These are phyloP conservation scores for Cyprinodon variegatus DNA, from an alignment of 2,113 vertebrate genomes.

Conservation along the genomic window DNA sequence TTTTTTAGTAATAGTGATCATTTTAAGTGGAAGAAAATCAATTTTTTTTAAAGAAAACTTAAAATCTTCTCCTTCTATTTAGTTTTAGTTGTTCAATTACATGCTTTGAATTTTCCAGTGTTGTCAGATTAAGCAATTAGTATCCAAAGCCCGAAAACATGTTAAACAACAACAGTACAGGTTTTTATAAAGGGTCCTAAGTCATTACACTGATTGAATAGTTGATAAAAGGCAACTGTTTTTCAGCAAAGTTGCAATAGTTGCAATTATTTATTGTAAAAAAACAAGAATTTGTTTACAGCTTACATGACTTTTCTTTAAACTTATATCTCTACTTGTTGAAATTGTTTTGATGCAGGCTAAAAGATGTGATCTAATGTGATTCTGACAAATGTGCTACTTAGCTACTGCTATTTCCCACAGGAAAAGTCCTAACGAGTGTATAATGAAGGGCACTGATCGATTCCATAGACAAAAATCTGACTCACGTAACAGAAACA, in stretches of 20 bases:
- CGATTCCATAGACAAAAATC: slow-evolving; percentile 58
- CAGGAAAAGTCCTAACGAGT: slow-evolving; percentile 71
- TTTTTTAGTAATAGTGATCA: background rate
- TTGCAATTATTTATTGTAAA: background rate
- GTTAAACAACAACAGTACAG: too few relatives aligned
- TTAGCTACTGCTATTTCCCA: slow-evolving; percentile 64
- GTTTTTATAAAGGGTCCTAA: too few relatives aligned
- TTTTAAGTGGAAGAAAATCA: background rate
- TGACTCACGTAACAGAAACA: slow-evolving; percentile 45
- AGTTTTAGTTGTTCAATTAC: too few relatives aligned
- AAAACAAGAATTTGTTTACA: background rate
- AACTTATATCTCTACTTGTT: background rate
- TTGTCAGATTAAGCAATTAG: too few relatives aligned
- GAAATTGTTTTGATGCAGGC: slow-evolving; percentile 25
- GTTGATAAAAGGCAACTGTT: background rate
- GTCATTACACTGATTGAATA: too few relatives aligned
- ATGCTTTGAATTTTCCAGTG: too few relatives aligned
- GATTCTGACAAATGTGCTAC: slow-evolving; percentile 59
- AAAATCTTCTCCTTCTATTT: too few relatives aligned
- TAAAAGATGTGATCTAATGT: slow-evolving; percentile 54
- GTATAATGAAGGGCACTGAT: slow-evolving; percentile 73
- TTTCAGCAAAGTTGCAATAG: background rate
- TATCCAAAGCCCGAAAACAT: too few relatives aligned
- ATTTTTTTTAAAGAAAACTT: background rate
- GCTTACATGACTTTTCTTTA: background rate